Base-by-base conservation (phyloP, 92 coral and sea anemone species). In the Paramuricea clavata region DNA sequence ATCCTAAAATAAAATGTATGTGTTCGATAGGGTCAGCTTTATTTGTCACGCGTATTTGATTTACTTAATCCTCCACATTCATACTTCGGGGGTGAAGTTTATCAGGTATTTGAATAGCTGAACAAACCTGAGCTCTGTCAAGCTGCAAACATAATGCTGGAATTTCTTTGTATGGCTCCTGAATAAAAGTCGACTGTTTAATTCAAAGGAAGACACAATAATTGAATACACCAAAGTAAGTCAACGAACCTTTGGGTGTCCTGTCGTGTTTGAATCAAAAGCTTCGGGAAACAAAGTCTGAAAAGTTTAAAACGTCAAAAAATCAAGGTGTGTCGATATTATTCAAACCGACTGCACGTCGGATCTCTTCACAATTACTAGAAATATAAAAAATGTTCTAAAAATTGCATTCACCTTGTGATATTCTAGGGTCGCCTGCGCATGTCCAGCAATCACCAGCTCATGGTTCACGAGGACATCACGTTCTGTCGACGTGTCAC, bases 231-330 rank as follows among this genome's bases (percentile, higher is more conserved):
- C 3, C 30, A 44, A 10, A 15, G 59, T 57, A 28, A 9, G 3
- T 41, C 0, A 17, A 44, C 84, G 39, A 36, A 79, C 91, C 83
- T 83, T 71, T 26, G 62, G 76, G 19, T 76, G 78, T 82, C 64
- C 64, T 0, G 73, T 56, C 36, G 44, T 49, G 32, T 81, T 67
- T 28, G 85, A 15, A 1, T 75, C 22, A 73, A 88, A 91, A 49
- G 93, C 93, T 61, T 93, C 95, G 19, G 95, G 95, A 85, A 93
- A 93, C 88, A 93, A 59, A 22, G 95, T 83, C 95, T 93, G 68
- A 5, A 81, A 72, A 5, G 64, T 56, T 56, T 8, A 56, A 56
- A 21, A 56, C 21, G 15, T 15, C 26, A 56, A 10, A 13, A 16
- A 67, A 28, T 28, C n/a, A n/a, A n/a, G n/a, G n/a, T n/a, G n/a